phyloP scores from a whole-genome alignment of 2,113 vertebrate genomes.

The Orthonyx spaldingii region DNA sequence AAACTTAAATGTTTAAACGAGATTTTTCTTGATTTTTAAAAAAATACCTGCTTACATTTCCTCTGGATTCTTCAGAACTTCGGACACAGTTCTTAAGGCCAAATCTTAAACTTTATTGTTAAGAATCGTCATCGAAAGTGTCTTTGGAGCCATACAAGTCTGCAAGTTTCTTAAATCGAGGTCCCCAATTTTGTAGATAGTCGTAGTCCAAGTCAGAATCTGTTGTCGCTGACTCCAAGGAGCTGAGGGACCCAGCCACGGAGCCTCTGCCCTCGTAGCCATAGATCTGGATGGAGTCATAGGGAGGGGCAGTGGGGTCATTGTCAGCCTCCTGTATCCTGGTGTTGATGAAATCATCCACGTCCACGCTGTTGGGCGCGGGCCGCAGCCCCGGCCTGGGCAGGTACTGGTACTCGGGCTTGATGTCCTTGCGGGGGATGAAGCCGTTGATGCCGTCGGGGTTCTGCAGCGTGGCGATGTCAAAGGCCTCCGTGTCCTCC shows the following conservation, averaged over 20 bases:
- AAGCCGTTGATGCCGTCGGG: conserved; percentile 95
- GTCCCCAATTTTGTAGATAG: conserved; percentile 99
- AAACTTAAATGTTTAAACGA: conserved; percentile 73
- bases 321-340: conserved; percentile 92
- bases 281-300: conserved; percentile 99
- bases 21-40: conserved; percentile 75
- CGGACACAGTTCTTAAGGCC: conserved; percentile 83
- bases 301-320: conserved; percentile 93
- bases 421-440: conserved; percentile 95
- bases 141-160: conserved; percentile 99
- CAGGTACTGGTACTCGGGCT: conserved; percentile 91
- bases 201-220: conserved; percentile 99
- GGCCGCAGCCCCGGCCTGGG: conserved; percentile 83
- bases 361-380: conserved; percentile 88
- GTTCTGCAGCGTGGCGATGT: conserved; percentile 96
- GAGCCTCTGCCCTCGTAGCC: conserved; percentile 96
- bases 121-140: conserved; percentile 90
- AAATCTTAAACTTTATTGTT: conserved; percentile 82
- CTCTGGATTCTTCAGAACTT: conserved; percentile 77
- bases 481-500: conserved; percentile 97
- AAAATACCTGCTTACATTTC: conserved; percentile 85
- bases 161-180: conserved; percentile 97
- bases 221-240: conserved; percentile 93
- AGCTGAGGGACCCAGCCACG: conserved; percentile 93
- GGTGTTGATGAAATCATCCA: conserved; percentile 96